Evolutionary conservation across 2,797 vertebrate genomes (phyloP).

Genomic region (Crocidura indochinensis): DNA sequence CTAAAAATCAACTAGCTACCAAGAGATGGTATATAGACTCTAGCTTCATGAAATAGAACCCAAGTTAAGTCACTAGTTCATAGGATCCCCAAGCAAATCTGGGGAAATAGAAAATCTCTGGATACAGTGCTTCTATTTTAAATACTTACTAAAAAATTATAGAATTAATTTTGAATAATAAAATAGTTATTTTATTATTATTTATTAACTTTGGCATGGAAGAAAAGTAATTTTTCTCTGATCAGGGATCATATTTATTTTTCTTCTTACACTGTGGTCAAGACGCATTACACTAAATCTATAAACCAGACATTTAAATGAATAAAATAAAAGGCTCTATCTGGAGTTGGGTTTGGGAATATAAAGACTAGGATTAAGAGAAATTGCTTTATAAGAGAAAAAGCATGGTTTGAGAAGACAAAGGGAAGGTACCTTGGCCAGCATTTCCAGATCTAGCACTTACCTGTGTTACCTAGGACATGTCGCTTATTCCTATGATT

Average conservation of each 20-base stretch:
- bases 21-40: not conserved
- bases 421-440: not conserved
- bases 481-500: not conserved
- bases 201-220: constrained; percentile 8
- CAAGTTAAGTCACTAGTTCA: not conserved
- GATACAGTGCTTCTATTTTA: not conserved
- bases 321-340: constrained; percentile 4
- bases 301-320: constrained; percentile 30
- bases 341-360: not conserved
- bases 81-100: not conserved
- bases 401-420: not conserved
- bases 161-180: constrained; percentile 50
- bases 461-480: not conserved
- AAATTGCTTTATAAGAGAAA: not conserved
- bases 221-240: constrained; percentile 41
- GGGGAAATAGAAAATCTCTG: constrained; percentile 13
- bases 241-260: not conserved
- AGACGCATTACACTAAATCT: not conserved
- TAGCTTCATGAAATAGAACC: not conserved
- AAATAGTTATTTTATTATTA: constrained; percentile 30
- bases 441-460: constrained; percentile 33
- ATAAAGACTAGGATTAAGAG: not conserved
- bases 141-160: constrained; percentile 43
- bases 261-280: not conserved
- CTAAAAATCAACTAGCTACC: too few relatives aligned